Percentiles rank a stretch among this genome's conserved stretches.
Evolutionary conservation across 2,113 vertebrate species (phyloP).

Genomic region (Nerophis lumbriciformis): DNA sequence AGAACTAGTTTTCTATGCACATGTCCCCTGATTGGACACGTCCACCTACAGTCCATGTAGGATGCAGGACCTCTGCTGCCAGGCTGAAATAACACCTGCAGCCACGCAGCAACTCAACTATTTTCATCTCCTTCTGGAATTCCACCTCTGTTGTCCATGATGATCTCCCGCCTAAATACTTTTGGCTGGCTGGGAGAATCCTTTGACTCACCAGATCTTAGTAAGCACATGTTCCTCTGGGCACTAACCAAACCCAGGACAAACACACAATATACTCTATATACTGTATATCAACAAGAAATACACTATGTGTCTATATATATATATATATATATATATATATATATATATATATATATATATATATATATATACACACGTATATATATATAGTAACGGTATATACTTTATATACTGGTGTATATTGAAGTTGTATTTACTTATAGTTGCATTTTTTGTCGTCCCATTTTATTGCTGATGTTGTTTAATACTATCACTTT

Average conservation of each 20-base stretch:
- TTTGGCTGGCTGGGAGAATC: neutral
- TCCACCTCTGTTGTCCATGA: conserved; percentile 44
- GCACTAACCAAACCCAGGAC: neutral
- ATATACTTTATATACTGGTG: too few species aligned
- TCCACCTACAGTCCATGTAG: conserved; percentile 10
- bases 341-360: too few species aligned
- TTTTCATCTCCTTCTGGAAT: conserved; percentile 67
- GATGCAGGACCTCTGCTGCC: conserved; percentile 34
- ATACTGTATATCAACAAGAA: too few species aligned
- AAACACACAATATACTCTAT: neutral
- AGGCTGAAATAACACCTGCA: conserved; percentile 69
- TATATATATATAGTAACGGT: too few species aligned
- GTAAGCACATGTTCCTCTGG: neutral
- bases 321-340: too few species aligned
- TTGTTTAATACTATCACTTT: too few species aligned
- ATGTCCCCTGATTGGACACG: conserved; percentile 9
- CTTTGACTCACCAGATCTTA: conserved; percentile 3
- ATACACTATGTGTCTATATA: too few species aligned
- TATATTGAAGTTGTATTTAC: too few species aligned
- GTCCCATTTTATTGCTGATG: too few species aligned
- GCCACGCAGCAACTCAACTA: conserved; percentile 50
- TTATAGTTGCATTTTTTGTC: too few species aligned
- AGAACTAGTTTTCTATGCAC: too few species aligned
- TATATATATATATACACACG: too few species aligned
- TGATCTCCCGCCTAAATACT: conserved; percentile 23